Evolutionary conservation across 1,140 invertebrate species (phyloP).

Genomic region (Ceratosolen fusciceps): DNA sequence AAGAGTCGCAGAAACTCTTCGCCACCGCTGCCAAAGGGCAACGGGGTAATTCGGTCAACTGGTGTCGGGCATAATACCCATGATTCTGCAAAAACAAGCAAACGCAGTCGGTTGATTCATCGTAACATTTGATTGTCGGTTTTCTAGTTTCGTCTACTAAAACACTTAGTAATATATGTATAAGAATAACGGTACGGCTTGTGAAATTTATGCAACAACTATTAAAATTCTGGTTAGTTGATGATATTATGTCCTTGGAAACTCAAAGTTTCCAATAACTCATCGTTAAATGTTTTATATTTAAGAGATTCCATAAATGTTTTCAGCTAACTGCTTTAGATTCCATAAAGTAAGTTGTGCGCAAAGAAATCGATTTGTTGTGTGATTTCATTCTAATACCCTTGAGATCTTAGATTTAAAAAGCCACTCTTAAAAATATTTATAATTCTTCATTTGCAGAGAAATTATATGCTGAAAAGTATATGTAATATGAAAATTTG

Average conservation of each 20-base stretch:
- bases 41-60: slow-evolving; percentile 78
- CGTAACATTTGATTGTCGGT: too few relatives aligned
- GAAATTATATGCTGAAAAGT: background rate
- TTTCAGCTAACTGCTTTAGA: too few relatives aligned
- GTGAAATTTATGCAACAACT: too few relatives aligned
- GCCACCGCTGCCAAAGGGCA: slow-evolving; percentile 73
- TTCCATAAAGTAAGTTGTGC: slow-evolving; percentile 33
- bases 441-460: background rate
- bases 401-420: background rate
- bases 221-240: too few relatives aligned
- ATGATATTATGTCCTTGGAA: too few relatives aligned
- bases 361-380: background rate
- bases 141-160: too few relatives aligned
- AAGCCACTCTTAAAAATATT: background rate
- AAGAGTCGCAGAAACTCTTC: slow-evolving; percentile 88
- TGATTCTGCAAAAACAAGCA: slow-evolving; percentile 77
- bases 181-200: too few relatives aligned
- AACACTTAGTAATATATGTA: too few relatives aligned
- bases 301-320: background rate
- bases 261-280: background rate
- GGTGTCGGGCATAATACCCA: slow-evolving; percentile 83
- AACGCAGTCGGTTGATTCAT: too few relatives aligned
- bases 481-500: background rate
- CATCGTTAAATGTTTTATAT: background rate
- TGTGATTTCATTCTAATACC: background rate